Base-by-base conservation (phyloP, 2,888 invertebrate genomes). In the Tachina fera region DNA sequence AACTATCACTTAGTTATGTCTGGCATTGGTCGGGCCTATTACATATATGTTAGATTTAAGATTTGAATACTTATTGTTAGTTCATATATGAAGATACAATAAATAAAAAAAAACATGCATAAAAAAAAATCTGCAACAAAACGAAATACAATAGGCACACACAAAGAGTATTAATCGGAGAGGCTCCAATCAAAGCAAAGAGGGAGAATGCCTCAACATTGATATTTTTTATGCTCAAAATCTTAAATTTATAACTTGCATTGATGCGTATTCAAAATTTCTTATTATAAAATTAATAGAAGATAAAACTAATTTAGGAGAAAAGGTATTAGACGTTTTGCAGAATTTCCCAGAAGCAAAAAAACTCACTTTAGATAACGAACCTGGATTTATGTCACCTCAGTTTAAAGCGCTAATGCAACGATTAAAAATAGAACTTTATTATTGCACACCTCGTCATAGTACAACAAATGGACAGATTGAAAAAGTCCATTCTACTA, bases 211-310 rank as follows among this genome's bases (percentile, higher is more conserved):
- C 31, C 75, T 75, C 1, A 16, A 75, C n/a, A 58, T 75, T 39
- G 61, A 76, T 41, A 76, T 76, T 63, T 76, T n/a, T 76, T 76
- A 76, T 41, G 63, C 53, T 13, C 16, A 76, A 41, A 39, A 16
- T n/a, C 39, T 76, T 14, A 76, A 76, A 49, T 63, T 75, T 22
- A 22, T 43, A 43, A 16, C 63, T 43, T 31, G 31, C 14, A 67
- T 65, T 65, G 76, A 76, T 13, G n/a, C 65, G 10, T 76, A 63
- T 45, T 74, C 47, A 14, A 74, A 74, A 43, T 61, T 58, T 60
- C 9, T 58, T 9, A 58, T 41, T 13, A 49, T 53, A 31, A 61
- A 76, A 16, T 10, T 19, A n/a, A 68, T 68, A 56, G 19, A n/a
- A n/a, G n/a, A 70, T 56, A 70, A 53, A 70, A 39, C 53, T 11